Conservation (phyloP, 1,140 invertebrate genomes). For the Tyrophagus putrescentiae region DNA sequence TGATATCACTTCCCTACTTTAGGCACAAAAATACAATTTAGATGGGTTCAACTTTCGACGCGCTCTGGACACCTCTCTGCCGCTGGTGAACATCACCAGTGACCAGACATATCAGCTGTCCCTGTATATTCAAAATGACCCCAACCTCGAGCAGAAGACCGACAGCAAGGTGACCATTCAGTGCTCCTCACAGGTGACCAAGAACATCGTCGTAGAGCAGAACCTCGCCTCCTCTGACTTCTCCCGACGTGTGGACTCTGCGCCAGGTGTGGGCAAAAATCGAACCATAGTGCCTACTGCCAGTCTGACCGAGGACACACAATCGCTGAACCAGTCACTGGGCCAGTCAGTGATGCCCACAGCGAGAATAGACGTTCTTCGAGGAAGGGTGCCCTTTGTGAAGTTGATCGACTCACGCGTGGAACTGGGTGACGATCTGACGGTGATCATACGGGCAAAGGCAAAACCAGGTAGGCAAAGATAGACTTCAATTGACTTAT, state of each 20-base stretch:
- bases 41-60: slow-evolving; percentile 16
- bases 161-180: slow-evolving; percentile 46
- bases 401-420: slow-evolving; percentile 27
- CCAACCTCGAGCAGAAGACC: slow-evolving; percentile 48
- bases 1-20: background rate
- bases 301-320: background rate
- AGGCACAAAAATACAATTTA: background rate
- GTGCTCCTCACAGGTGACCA: slow-evolving; percentile 34
- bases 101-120: slow-evolving; percentile 42
- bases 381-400: slow-evolving; percentile 30
- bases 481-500: background rate
- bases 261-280: background rate
- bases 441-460: slow-evolving; percentile 49
- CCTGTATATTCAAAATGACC: slow-evolving; percentile 52
- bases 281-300: background rate
- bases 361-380: slow-evolving; percentile 47
- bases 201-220: slow-evolving; percentile 11
- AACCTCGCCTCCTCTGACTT: background rate
- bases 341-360: background rate
- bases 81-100: background rate
- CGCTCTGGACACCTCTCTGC: background rate
- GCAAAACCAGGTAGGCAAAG: slow-evolving; percentile 46
- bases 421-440: slow-evolving; percentile 46
- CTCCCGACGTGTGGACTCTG: background rate
- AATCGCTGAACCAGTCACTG: background rate